A percentile compares a stretch with the other conserved stretches of the same genome.
These are phyloP conservation scores for Orthosia incerta DNA, from an alignment of 2,888 invertebrate genomes.

Conservation along the genomic window DNA sequence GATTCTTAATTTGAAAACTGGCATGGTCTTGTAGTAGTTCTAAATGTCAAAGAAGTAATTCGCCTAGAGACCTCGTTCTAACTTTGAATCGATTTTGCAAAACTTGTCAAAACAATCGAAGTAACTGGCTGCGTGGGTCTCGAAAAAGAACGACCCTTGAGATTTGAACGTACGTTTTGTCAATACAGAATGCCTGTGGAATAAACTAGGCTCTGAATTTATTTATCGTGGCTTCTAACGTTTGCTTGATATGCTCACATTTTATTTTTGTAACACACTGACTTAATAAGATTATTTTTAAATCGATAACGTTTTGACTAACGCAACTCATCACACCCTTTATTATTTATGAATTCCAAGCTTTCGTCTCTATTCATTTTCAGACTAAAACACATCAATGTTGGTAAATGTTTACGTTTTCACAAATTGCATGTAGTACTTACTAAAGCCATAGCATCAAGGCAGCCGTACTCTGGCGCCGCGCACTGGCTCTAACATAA, in stretches of 20 bases:
- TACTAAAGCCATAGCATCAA: constrained; percentile 10
- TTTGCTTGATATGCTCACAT: background rate
- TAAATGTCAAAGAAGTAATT: constrained; percentile 32
- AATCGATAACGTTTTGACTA: background rate
- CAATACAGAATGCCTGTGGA: constrained; percentile 22
- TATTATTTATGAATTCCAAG: background rate
- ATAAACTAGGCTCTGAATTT: constrained; percentile 14
- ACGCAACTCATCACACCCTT: background rate
- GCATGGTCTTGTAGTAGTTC: background rate
- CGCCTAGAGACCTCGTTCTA: constrained; percentile 18
- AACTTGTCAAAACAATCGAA: constrained; percentile 37
- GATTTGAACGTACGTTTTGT: constrained; percentile 42
- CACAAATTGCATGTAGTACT: constrained; percentile 31
- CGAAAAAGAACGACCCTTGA: constrained; percentile 31
- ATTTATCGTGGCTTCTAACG: background rate
- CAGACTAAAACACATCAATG: constrained; percentile 20
- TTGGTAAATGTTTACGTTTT: constrained; percentile 35
- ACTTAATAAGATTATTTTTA: too few species aligned
- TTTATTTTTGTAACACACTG: background rate
- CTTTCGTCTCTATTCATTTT: constrained; percentile 28
- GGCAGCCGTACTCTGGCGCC: background rate
- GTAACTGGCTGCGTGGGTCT: background rate
- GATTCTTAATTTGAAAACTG: constrained; percentile 23
- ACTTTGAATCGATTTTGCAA: constrained; percentile 28
- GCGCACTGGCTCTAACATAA: constrained; percentile 40